Percentiles rank a stretch among this genome's conserved stretches.
phyloP scores from a whole-genome alignment of 2,888 invertebrate species.

The Polydrusus pterygomalis region DNA sequence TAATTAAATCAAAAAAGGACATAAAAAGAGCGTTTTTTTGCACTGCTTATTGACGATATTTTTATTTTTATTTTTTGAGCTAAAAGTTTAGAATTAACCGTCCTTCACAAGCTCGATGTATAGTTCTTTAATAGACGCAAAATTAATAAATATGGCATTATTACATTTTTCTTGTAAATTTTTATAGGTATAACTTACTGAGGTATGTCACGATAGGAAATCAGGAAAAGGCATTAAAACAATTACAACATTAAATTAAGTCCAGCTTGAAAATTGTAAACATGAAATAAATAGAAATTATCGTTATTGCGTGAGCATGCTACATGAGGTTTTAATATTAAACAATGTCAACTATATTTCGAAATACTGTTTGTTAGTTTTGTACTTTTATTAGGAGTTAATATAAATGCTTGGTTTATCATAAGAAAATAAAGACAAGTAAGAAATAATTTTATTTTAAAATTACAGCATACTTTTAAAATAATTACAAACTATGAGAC shows the following conservation, averaged over 20 bases:
- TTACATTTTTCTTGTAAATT: neutral
- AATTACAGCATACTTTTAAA: too few species aligned
- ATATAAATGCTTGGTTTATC: too few species aligned
- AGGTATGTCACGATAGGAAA: neutral
- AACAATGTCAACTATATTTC: neutral
- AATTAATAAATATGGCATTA: neutral
- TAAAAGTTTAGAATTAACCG: too few species aligned
- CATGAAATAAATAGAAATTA: conserved; percentile 9
- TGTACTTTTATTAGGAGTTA: neutral
- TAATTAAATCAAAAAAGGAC: too few species aligned
- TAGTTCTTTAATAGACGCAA: neutral
- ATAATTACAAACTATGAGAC: too few species aligned
- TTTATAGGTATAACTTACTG: neutral
- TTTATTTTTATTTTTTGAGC: too few species aligned
- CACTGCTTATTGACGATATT: too few species aligned
- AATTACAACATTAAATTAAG: conserved; percentile 7
- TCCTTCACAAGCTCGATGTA: too few species aligned
- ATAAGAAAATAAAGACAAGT: too few species aligned
- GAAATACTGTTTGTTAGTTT: neutral
- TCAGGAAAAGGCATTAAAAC: conserved; percentile 1
- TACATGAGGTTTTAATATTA: neutral
- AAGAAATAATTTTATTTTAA: too few species aligned
- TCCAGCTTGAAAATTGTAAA: neutral
- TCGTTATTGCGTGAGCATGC: neutral
- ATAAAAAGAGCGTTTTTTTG: too few species aligned